Evolutionary conservation across 1,140 invertebrate species (phyloP), one percentile per base, ranked within the genome.

Genomic region (Procambarus virginalis): DNA sequence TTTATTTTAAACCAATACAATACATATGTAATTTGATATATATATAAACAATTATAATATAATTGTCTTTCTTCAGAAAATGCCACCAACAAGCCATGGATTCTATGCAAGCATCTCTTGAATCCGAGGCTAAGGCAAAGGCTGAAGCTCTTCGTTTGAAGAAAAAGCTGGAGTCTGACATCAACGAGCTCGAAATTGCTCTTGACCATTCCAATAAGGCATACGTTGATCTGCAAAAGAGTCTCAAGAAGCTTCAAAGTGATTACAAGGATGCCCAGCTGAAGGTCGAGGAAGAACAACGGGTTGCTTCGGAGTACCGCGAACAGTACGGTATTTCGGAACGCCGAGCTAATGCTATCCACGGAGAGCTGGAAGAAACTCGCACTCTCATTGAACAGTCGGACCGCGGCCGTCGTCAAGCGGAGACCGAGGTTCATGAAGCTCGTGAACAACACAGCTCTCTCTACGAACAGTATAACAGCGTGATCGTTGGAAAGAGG

Each of bases 101-200:
- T 89, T 95, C 95, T 58, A 95, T 96, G 92, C 95, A 95, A 92
- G 95, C 95, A 58, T 95, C 94, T 84, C 93, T 95, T 34, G 95
- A 95, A 92, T 94, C 95, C 92, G 95, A 95, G 92, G 92, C 94
- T 81, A 95, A 94, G 93, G 95, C 95, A 81, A 96, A 96, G 92
- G 94, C 94, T 78, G 95, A 96, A 92, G 95, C 95, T 86, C 93
- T 95, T 91, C 94, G 95, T 79, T 93, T 95, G 93, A 96, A 96
- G 94, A 96, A 96, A 94, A 96, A 96, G 93, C 93, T 95, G 80
- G 95, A 95, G 93, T 93, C 94, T 68, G 95, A 95, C 93, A 95
- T 95, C 93, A 95, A 95, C 92, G 95, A 96, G 92, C 93, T 95
- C 49, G 95, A 95, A 92, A 96, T 96, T 94, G 86, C 89, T 81